Conservation (phyloP, 1,140 invertebrate genomes). For the Listronotus bonariensis region DNA sequence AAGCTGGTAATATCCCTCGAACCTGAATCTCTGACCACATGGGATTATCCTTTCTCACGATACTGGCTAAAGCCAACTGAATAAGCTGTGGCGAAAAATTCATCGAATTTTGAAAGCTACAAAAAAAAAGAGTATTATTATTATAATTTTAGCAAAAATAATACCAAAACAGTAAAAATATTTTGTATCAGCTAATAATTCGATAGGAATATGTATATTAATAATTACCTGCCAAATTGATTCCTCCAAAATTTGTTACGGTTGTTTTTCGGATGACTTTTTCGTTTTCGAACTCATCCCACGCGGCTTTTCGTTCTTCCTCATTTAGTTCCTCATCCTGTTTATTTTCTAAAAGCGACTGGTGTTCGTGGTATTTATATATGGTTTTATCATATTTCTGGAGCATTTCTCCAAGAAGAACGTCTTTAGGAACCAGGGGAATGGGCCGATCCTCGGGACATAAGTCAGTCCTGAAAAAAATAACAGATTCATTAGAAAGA, state of each 20-base stretch:
- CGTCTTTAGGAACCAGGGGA: conserved; percentile 71
- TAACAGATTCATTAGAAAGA: neutral
- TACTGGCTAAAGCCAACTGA: conserved; percentile 43
- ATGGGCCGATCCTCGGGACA: conserved; percentile 46
- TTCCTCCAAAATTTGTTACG: conserved; percentile 14
- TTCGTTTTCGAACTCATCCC: conserved; percentile 93
- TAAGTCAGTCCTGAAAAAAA: conserved; percentile 36
- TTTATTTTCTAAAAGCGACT: conserved; percentile 82
- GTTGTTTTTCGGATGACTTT: conserved; percentile 53
- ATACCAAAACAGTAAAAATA: no score
- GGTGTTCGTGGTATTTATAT: conserved; percentile 77
- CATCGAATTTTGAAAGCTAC: conserved; percentile 25
- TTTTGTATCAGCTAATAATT: no score
- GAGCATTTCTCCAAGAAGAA: conserved; percentile 74
- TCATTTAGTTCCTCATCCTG: conserved; percentile 89
- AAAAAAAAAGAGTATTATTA: conserved; percentile 13
- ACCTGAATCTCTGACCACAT: conserved; percentile 47
- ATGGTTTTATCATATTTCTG: conserved; percentile 68
- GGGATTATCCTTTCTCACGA: conserved; percentile 49
- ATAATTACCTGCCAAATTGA: conserved; percentile 9
- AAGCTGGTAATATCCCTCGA: conserved; percentile 44
- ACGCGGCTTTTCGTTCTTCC: conserved; percentile 91
- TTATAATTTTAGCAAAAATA: no score
- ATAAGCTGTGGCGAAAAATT: conserved; percentile 38
- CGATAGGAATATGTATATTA: neutral